Conservation (phyloP, 2,113 vertebrate genomes). For the Mastomys coucha region DNA sequence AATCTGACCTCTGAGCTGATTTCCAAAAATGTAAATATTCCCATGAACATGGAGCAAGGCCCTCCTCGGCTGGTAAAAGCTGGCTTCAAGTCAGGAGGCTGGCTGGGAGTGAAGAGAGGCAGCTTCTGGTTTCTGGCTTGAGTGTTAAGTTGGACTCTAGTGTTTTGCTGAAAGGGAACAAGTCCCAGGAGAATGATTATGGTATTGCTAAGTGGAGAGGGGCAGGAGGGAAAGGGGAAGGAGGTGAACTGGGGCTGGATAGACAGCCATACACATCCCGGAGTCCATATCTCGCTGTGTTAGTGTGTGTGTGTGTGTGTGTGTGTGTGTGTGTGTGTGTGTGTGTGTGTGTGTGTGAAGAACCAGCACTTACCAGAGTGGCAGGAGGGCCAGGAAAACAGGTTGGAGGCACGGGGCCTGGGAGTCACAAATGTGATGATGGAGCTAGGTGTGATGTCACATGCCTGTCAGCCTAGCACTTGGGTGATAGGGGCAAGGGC, state of each 20-base stretch:
- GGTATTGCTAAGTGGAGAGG: background rate
- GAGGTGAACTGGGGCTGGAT: background rate
- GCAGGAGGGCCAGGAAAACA: background rate
- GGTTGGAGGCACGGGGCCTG: background rate
- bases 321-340: background rate
- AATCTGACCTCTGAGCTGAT: background rate
- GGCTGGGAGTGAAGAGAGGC: too few species aligned
- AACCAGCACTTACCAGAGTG: background rate
- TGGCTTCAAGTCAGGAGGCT: background rate
- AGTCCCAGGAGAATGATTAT: rapidly evolving
- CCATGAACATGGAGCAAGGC: rapidly evolving
- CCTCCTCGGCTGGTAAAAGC: rapidly evolving
- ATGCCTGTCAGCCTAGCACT: background rate
- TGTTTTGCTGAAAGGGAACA: background rate
- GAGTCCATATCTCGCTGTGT: background rate
- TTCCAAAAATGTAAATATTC: rapidly evolving
- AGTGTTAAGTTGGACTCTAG: background rate
- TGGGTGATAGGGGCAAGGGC: too few species aligned
- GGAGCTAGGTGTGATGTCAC: background rate
- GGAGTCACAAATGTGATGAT: rapidly evolving
- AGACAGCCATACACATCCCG: rapidly evolving
- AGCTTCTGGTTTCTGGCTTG: background rate
- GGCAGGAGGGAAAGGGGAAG: background rate
- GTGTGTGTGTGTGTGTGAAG: background rate
- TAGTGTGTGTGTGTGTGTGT: background rate